Conservation (phyloP, 2,888 invertebrate genomes). For the Acrocera orbiculus region DNA sequence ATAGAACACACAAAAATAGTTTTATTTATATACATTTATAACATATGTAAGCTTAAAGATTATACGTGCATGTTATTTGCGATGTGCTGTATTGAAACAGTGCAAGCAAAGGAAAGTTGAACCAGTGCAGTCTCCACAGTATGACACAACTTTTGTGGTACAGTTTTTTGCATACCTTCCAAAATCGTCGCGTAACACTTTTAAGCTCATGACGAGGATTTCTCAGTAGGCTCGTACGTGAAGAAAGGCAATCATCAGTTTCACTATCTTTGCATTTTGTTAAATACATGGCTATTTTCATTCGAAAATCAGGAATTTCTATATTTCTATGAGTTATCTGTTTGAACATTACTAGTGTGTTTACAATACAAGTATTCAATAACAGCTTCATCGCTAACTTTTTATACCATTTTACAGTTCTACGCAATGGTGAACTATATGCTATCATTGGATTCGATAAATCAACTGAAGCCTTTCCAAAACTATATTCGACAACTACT, state of each 20-base stretch:
- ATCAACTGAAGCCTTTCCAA: constrained; percentile 2
- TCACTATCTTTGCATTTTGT: constrained; percentile 6
- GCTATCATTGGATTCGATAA: constrained; percentile 2
- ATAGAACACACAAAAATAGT: constrained; percentile 3
- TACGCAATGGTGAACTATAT: constrained; percentile 1
- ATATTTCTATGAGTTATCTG: constrained; percentile 5
- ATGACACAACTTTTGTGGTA: constrained; percentile 6
- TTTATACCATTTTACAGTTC: constrained; percentile 3
- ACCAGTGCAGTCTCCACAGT: constrained; percentile 6
- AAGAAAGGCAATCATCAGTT: constrained; percentile 7
- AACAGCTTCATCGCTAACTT: neutral
- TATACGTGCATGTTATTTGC: constrained; percentile 5
- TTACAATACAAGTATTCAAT: constrained; percentile 2
- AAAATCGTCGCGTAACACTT: constrained; percentile 6
- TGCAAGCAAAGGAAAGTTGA: constrained; percentile 5
- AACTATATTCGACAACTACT: constrained; percentile 1
- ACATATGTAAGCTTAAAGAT: constrained; percentile 6
- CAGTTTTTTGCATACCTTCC: constrained; percentile 7
- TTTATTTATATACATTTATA: constrained; percentile 5
- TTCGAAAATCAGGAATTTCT: constrained; percentile 6
- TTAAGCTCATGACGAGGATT: constrained; percentile 7
- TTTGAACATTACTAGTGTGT: constrained; percentile 2
- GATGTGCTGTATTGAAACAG: constrained; percentile 6
- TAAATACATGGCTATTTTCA: constrained; percentile 6
- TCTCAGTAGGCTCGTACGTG: constrained; percentile 6